Conservation (phyloP, 2,113 vertebrate genomes). For the Corydoras maculifer region DNA sequence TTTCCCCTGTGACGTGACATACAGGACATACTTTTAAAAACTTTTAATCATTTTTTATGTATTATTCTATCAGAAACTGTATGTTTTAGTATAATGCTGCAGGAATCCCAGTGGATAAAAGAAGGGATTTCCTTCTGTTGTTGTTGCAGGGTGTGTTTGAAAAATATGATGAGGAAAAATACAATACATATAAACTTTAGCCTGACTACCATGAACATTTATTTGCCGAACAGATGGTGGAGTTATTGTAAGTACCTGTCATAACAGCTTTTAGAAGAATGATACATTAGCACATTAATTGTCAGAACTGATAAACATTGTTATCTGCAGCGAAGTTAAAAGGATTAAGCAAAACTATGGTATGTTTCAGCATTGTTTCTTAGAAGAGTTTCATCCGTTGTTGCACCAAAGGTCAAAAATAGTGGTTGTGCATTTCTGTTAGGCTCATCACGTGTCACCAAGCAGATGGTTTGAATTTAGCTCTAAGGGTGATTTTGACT, state of each 20-base stretch:
- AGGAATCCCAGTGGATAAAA: conserved; percentile 2
- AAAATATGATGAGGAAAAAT: not conserved
- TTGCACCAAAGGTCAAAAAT: no score
- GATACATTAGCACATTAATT: not conserved
- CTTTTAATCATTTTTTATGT: not conserved
- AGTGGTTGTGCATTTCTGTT: conserved; percentile 7
- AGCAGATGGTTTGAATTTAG: conserved; percentile 12
- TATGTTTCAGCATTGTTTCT: no score
- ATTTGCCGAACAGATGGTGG: not conserved
- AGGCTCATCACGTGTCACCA: no score
- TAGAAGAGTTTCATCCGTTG: no score
- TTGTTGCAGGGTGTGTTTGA: conserved; percentile 1
- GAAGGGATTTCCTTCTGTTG: conserved; percentile 20
- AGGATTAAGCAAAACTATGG: no score
- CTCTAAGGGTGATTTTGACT: conserved; percentile 12
- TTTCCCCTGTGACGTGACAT: conserved; percentile 25
- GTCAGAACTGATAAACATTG: not conserved
- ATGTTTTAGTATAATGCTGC: conserved; percentile 14
- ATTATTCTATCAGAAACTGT: conserved; percentile 6
- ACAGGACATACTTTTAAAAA: not conserved
- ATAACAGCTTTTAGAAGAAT: not conserved
- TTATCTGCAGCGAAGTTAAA: no score
- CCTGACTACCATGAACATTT: not conserved
- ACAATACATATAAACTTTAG: not conserved
- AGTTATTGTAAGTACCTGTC: not conserved